A percentile compares a stretch with the other conserved stretches of the same genome.
Evolutionary conservation across 2,888 invertebrate species (phyloP).

Genomic region (Watsonalla binaria): DNA sequence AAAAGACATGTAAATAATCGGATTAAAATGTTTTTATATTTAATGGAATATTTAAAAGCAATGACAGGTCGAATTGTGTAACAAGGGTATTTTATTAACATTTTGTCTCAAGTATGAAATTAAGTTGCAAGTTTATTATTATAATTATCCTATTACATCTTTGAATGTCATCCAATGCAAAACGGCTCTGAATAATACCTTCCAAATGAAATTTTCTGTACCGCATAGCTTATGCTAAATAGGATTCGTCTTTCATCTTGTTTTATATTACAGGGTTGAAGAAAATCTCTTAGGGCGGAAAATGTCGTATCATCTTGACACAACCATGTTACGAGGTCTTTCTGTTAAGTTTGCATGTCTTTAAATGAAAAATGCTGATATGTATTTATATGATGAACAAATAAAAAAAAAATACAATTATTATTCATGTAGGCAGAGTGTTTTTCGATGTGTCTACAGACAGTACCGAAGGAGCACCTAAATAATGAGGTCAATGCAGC

Average conservation of each 20-base stretch:
- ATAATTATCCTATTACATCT: constrained; percentile 16
- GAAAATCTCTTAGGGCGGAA: constrained; percentile 27
- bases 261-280: constrained; percentile 47
- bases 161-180: constrained; percentile 35
- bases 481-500: constrained; percentile 76
- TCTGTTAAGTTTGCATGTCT: background rate
- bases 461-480: constrained; percentile 58
- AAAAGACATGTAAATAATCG: too few species aligned
- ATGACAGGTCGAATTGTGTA: background rate
- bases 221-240: constrained; percentile 51
- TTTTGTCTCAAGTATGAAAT: constrained; percentile 1
- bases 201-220: constrained; percentile 35
- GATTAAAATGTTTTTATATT: too few species aligned
- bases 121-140: background rate
- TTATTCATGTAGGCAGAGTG: too few species aligned
- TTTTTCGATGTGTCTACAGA: constrained; percentile 9
- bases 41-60: background rate
- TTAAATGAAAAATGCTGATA: too few species aligned
- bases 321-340: constrained; percentile 3
- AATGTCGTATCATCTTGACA: constrained; percentile 25
- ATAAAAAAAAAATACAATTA: too few species aligned
- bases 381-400: too few species aligned
- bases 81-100: constrained; percentile 3
- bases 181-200: constrained; percentile 33
- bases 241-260: constrained; percentile 54